A percentile compares a stretch with the other conserved stretches of the same genome.
phyloP scores from a whole-genome alignment of 1,140 invertebrate species.

The Diuraphis noxia region DNA sequence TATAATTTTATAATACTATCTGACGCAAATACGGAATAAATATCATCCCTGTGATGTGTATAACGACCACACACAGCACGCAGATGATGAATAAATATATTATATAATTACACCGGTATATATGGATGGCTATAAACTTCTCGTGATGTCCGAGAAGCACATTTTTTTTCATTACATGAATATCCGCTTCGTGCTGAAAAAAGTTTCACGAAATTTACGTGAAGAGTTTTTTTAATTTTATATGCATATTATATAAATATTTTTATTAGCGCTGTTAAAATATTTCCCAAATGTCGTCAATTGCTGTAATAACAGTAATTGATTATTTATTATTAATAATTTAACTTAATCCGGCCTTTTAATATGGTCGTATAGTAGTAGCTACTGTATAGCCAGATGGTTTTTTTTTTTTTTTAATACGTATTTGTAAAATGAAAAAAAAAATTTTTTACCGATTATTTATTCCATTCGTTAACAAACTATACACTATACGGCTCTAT shows the following conservation, averaged over 20 bases:
- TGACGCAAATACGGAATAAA: background rate
- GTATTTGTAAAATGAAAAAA: background rate
- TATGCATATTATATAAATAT: no score
- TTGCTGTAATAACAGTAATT: background rate
- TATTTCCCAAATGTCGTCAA: background rate
- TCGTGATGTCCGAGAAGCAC: background rate
- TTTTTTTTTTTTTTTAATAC: background rate
- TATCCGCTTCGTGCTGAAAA: background rate
- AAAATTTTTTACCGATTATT: background rate
- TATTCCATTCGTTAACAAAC: background rate
- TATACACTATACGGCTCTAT: background rate
- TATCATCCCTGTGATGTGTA: background rate
- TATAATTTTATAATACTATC: background rate
- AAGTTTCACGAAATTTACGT: background rate
- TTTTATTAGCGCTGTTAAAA: background rate
- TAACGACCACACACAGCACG: background rate
- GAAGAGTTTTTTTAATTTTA: background rate
- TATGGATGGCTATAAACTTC: background rate
- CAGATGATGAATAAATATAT: background rate
- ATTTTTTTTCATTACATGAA: background rate
- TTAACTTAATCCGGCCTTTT: background rate
- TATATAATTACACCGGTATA: background rate
- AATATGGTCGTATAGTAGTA: background rate
- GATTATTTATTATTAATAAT: constrained; percentile 8
- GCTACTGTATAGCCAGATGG: background rate